Evolutionary conservation across 1,140 invertebrate species (phyloP).

Genomic region (Euura saliciscinereae): DNA sequence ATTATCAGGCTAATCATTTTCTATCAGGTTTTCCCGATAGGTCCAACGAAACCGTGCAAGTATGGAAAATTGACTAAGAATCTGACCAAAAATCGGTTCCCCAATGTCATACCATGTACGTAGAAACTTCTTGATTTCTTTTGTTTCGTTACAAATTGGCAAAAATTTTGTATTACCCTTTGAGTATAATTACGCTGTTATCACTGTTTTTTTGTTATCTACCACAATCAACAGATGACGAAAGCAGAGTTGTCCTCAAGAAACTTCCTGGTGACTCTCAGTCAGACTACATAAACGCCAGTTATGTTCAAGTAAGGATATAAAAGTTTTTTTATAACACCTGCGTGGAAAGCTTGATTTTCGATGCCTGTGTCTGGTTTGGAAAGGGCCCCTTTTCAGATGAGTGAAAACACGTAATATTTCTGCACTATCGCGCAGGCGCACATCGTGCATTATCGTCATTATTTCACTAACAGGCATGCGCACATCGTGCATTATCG

Average conservation of each 20-base stretch:
- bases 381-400: too few species aligned
- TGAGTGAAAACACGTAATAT: too few species aligned
- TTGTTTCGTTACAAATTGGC: not conserved
- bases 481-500: too few species aligned
- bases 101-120: conserved; percentile 44
- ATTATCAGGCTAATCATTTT: not conserved
- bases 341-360: conserved; percentile 46
- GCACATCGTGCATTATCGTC: too few species aligned
- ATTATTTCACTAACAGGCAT: too few species aligned
- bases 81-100: conserved; percentile 58
- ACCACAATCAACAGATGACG: conserved; percentile 65
- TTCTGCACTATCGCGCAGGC: too few species aligned
- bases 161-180: too few species aligned
- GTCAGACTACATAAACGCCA: conserved; percentile 97
- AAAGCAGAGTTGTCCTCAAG: conserved; percentile 71
- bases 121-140: not conserved
- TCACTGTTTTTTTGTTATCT: too few species aligned
- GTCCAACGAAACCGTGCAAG: conserved; percentile 60
- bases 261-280: conserved; percentile 62
- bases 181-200: too few species aligned
- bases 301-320: conserved; percentile 78
- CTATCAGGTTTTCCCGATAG: conserved; percentile 56
- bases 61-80: conserved; percentile 63
- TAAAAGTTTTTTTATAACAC: conserved; percentile 8
- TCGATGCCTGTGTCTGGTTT: too few species aligned